phyloP scores from a whole-genome alignment of 2,797 vertebrate genomes.

The Mormyrus proboscirostris region DNA sequence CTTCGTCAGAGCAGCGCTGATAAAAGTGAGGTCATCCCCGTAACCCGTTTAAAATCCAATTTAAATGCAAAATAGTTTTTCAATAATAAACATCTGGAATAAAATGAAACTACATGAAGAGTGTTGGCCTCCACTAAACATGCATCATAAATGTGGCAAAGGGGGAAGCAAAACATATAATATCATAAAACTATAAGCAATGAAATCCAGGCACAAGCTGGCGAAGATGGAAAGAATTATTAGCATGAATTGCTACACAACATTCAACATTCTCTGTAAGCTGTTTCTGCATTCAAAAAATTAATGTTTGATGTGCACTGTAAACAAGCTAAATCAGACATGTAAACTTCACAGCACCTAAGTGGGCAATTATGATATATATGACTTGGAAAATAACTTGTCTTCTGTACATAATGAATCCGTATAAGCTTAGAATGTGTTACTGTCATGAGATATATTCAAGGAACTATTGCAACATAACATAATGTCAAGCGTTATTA shows the following conservation, averaged over 20 bases:
- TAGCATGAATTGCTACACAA: background rate
- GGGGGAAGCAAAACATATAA: background rate
- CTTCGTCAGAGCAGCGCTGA: constrained; percentile 1
- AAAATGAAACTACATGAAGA: background rate
- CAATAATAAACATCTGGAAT: constrained; percentile 12
- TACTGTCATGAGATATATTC: background rate
- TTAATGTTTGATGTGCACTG: background rate
- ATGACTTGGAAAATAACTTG: background rate
- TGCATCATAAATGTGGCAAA: background rate
- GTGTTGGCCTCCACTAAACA: background rate
- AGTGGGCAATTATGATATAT: background rate
- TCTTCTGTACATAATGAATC: background rate
- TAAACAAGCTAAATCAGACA: background rate
- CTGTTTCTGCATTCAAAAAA: background rate
- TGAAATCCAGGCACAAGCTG: background rate
- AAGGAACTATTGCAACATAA: background rate
- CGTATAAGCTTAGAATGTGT: background rate
- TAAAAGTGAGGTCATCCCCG: constrained; percentile 11
- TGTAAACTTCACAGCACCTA: background rate
- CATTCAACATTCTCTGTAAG: background rate
- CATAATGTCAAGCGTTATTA: background rate
- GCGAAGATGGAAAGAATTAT: background rate
- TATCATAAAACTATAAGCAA: background rate
- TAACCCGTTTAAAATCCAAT: constrained; percentile 13
- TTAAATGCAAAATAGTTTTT: constrained; percentile 17